phyloP scores from a whole-genome alignment of 2,797 vertebrate genomes.

The Sciurus carolinensis region DNA sequence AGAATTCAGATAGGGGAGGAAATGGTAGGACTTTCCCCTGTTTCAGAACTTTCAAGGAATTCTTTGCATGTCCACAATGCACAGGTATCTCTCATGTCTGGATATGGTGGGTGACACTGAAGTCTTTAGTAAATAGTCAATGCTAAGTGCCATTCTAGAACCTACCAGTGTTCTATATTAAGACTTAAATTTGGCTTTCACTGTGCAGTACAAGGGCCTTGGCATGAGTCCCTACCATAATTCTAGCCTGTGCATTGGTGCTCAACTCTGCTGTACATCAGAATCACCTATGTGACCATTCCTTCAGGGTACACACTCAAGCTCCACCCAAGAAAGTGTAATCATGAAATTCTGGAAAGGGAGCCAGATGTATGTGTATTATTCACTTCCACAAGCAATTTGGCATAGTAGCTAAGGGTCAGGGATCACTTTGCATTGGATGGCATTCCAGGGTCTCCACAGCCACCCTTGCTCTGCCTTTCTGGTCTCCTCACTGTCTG shows the following conservation, averaged over 20 bases:
- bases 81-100: background rate
- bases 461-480: background rate
- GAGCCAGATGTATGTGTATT: background rate
- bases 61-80: background rate
- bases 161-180: background rate
- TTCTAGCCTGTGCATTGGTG: rapidly evolving
- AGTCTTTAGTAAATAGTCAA: background rate
- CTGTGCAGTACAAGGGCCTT: background rate
- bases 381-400: background rate
- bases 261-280: background rate
- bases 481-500: background rate
- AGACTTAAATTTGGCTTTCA: background rate
- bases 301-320: background rate
- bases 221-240: background rate
- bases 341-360: background rate
- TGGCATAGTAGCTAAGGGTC: background rate
- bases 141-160: background rate
- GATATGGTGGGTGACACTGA: background rate
- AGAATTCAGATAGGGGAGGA: background rate
- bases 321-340: background rate
- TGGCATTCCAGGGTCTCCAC: background rate
- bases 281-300: background rate
- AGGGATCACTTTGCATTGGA: background rate
- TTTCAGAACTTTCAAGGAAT: background rate
- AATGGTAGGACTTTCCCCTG: background rate